phyloP scores from a whole-genome alignment of 2,888 invertebrate species.

The Ommatoiulus sabulosus region DNA sequence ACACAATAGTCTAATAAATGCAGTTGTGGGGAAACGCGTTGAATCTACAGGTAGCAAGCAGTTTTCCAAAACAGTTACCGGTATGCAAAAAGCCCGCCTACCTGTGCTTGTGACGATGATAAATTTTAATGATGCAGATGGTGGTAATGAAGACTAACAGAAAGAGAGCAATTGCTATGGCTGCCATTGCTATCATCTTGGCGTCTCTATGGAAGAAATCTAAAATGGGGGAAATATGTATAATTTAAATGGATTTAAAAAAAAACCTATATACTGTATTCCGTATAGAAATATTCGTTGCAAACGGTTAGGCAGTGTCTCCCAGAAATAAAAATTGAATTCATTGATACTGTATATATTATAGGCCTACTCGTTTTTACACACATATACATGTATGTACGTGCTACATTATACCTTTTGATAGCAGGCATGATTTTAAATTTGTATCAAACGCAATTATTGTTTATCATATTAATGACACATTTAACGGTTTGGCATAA shows the following conservation, averaged over 20 bases:
- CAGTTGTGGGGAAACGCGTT: background rate
- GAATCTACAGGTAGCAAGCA: background rate
- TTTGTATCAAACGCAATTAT: background rate
- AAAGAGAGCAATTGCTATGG: background rate
- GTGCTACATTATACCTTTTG: too few relatives aligned
- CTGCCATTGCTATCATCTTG: slow-evolving; percentile 26
- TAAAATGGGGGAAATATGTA: background rate
- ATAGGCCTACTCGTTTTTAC: too few relatives aligned
- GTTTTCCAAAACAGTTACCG: background rate
- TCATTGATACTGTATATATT: background rate
- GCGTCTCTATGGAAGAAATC: background rate
- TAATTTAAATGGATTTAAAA: background rate
- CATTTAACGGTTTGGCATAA: background rate
- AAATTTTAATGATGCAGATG: background rate
- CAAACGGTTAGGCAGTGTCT: background rate
- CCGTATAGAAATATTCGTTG: background rate
- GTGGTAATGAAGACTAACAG: background rate
- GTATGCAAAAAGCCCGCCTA: background rate
- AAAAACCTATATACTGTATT: background rate
- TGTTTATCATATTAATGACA: background rate
- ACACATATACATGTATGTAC: too few relatives aligned
- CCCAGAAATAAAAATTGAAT: background rate
- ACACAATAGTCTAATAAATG: background rate
- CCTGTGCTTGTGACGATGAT: slow-evolving; percentile 19
- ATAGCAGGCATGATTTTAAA: background rate